These are phyloP conservation scores for Eupithecia pulchellata DNA, from an alignment of 2,888 invertebrate genomes.

Conservation along the genomic window DNA sequence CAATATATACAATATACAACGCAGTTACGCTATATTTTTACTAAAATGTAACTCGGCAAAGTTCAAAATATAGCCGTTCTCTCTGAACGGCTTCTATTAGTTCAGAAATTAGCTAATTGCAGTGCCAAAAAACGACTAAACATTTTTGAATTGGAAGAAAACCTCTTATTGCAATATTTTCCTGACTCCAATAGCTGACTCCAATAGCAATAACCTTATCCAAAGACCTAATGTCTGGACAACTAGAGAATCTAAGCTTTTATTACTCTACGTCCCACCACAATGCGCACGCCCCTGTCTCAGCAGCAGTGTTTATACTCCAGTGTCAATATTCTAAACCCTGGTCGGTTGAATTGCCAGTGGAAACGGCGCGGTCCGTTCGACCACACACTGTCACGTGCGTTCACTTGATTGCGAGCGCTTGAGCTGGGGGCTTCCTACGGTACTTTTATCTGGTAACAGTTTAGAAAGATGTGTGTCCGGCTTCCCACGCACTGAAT, in stretches of 20 bases:
- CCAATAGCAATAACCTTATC: not conserved
- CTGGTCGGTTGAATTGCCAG: slow-evolving; percentile 22
- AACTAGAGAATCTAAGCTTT: slow-evolving; percentile 1
- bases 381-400: slow-evolving; percentile 75
- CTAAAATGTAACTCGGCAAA: too few relatives aligned
- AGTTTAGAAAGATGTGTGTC: too few relatives aligned
- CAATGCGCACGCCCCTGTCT: slow-evolving; percentile 36
- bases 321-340: slow-evolving; percentile 78
- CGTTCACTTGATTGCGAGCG: slow-evolving; percentile 74
- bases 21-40: too few relatives aligned
- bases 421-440: slow-evolving; percentile 53
- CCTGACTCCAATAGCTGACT: not conserved
- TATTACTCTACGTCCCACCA: not conserved
- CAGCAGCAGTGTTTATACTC: slow-evolving; percentile 13
- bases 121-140: not conserved
- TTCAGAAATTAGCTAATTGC: too few relatives aligned
- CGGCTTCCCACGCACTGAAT: too few relatives aligned
- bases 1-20: too few relatives aligned
- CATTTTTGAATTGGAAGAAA: not conserved
- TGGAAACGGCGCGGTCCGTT: slow-evolving; percentile 45
- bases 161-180: not conserved
- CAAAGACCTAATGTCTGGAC: not conserved
- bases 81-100: too few relatives aligned
- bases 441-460: slow-evolving; percentile 45
- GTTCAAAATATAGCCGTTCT: too few relatives aligned